A percentile compares a stretch with the other conserved stretches of the same genome.
Conservation (phyloP, 2,888 invertebrate genomes). For the Dicranocentrus wangi region DNA sequence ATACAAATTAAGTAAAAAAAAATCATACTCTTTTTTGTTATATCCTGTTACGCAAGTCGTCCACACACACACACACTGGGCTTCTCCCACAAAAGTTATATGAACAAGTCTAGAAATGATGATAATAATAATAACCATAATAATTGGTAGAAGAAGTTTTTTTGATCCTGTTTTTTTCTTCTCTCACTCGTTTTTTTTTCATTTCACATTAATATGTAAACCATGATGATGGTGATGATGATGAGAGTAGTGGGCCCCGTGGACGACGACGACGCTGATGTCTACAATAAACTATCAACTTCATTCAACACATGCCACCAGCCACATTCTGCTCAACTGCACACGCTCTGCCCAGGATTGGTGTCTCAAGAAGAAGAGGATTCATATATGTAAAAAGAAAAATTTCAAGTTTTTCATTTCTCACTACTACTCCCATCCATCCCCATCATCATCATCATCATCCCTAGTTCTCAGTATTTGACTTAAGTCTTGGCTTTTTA, state of each 20-base stretch:
- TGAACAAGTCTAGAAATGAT: too few species aligned
- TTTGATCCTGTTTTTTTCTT: conserved; percentile 58
- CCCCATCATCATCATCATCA: neutral
- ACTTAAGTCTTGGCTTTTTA: too few species aligned
- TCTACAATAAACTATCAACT: too few species aligned
- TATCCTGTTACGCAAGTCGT: conserved; percentile 59
- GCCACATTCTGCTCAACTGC: neutral
- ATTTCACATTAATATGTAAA: too few species aligned
- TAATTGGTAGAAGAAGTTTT: too few species aligned
- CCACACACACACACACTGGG: too few species aligned
- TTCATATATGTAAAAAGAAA: neutral
- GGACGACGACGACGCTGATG: too few species aligned
- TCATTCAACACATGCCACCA: conserved; percentile 21
- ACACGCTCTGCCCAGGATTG: too few species aligned
- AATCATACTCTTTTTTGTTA: neutral
- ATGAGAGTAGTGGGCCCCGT: too few species aligned
- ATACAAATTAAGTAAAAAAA: neutral
- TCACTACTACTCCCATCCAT: neutral
- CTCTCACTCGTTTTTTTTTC: too few species aligned
- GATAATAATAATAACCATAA: too few species aligned
- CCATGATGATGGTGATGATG: neutral
- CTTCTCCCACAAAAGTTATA: too few species aligned
- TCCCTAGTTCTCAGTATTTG: neutral
- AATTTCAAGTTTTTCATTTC: conserved; percentile 20
- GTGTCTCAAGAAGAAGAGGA: neutral